These are phyloP conservation scores for Hermatobates lingyangjiaoensis DNA, from an alignment of 1,140 invertebrate species.

Conservation along the genomic window DNA sequence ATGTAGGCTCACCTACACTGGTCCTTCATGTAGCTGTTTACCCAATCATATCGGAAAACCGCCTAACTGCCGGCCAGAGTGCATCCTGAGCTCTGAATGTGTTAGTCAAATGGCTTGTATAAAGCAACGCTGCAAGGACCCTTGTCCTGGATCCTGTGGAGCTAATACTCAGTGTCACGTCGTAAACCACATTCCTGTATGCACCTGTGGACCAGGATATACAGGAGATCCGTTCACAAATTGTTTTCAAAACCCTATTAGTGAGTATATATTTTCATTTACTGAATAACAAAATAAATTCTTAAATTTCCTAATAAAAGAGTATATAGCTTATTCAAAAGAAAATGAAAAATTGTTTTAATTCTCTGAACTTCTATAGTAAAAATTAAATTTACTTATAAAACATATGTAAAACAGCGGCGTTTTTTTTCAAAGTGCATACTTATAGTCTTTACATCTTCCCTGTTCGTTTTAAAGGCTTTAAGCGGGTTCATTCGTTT, in stretches of 20 bases:
- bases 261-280: slow-evolving; percentile 16
- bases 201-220: slow-evolving; percentile 25
- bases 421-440: no score
- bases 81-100: slow-evolving; percentile 25
- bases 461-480: no score
- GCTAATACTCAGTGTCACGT: slow-evolving; percentile 29
- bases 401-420: no score
- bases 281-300: no score
- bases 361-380: no score
- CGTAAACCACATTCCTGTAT: slow-evolving; percentile 29
- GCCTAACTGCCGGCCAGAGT: slow-evolving; percentile 30
- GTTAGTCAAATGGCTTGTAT: slow-evolving; percentile 25
- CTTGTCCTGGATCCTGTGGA: slow-evolving; percentile 25
- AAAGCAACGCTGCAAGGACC: slow-evolving; percentile 24
- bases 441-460: no score
- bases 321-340: no score
- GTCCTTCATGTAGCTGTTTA: slow-evolving; percentile 25
- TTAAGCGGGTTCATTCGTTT: no score
- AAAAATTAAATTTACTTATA: no score
- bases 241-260: slow-evolving; percentile 27
- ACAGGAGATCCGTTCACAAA: slow-evolving; percentile 33
- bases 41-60: slow-evolving; percentile 25
- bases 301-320: no score
- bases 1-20: slow-evolving; percentile 26
- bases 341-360: no score